Evolutionary conservation across 30 jellyfish, hydroid and myxozoan genomes (phyloP).

Genomic region (Cassiopea andromeda): DNA sequence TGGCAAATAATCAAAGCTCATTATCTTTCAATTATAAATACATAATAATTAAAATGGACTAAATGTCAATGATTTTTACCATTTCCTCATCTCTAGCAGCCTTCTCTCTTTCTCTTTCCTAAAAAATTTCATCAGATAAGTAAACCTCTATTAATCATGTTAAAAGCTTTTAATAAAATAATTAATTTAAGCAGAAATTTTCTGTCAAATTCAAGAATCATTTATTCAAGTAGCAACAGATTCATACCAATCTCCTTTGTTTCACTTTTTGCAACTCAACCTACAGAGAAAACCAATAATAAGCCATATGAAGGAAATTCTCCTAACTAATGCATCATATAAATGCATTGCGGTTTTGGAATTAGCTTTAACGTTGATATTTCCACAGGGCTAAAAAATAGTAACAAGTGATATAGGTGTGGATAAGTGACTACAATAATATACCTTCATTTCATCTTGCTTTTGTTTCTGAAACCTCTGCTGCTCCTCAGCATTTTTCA

Average conservation of each 20-base stretch:
- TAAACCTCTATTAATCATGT: too few relatives aligned
- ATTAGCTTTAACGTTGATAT: too few relatives aligned
- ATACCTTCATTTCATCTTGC: constrained; percentile 80
- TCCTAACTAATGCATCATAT: too few relatives aligned
- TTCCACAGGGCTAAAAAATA: too few relatives aligned
- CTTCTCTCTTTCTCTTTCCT: constrained; percentile 88
- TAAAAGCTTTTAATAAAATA: too few relatives aligned
- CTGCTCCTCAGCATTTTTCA: constrained; percentile 61
- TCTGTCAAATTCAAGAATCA: neutral
- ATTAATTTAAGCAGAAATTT: neutral
- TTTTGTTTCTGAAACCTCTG: constrained; percentile 63
- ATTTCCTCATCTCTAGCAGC: constrained; percentile 97
- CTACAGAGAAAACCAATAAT: neutral
- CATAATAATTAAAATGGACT: too few relatives aligned
- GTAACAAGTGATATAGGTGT: neutral
- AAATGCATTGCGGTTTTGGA: too few relatives aligned
- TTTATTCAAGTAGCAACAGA: neutral
- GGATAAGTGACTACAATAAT: neutral
- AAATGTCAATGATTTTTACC: constrained; percentile 7
- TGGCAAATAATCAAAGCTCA: too few relatives aligned
- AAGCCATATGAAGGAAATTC: neutral
- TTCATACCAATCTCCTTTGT: constrained; percentile 69
- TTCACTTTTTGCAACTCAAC: constrained; percentile 94
- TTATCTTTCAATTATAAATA: too few relatives aligned
- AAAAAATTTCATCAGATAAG: neutral